A percentile compares a stretch with the other conserved stretches of the same genome.
Conservation (phyloP, 1,140 invertebrate species). For the Zaprionus tsacasi region DNA sequence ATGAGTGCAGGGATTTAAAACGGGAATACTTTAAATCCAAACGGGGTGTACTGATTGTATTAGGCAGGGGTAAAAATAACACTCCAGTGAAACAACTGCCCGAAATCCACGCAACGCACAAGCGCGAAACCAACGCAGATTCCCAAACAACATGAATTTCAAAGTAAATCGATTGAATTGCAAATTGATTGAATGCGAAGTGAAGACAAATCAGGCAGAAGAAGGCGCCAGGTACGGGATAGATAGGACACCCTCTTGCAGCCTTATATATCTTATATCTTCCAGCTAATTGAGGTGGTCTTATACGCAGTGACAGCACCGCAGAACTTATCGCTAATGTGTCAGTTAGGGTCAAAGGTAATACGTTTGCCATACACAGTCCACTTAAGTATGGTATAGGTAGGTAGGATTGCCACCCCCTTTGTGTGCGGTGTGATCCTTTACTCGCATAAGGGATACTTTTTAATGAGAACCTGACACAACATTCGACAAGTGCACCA, state of each 20-base stretch:
- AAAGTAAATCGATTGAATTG: constrained; percentile 35
- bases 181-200: constrained; percentile 37
- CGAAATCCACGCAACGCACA: background rate
- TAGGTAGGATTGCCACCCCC: constrained; percentile 43
- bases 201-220: background rate
- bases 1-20: background rate
- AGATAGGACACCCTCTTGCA: background rate
- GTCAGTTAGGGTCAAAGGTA: constrained; percentile 65
- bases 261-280: constrained; percentile 25
- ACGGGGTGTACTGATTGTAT: constrained; percentile 2
- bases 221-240: background rate
- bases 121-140: constrained; percentile 4
- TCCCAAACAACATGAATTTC: constrained; percentile 35
- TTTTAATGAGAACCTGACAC: constrained; percentile 75
- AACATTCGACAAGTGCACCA: constrained; percentile 79
- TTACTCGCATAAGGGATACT: constrained; percentile 53
- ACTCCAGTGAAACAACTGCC: background rate
- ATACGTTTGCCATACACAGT: constrained; percentile 63
- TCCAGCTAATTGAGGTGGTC: constrained; percentile 75
- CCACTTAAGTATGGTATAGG: constrained; percentile 29
- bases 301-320: constrained; percentile 49
- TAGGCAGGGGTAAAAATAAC: constrained; percentile 3
- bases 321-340: constrained; percentile 40
- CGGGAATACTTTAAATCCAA: background rate
- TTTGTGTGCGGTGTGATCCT: constrained; percentile 24